A percentile compares a stretch with the other conserved stretches of the same genome.
Evolutionary conservation across 2,888 invertebrate genomes (phyloP).

Genomic region (Hesperia comma): DNA sequence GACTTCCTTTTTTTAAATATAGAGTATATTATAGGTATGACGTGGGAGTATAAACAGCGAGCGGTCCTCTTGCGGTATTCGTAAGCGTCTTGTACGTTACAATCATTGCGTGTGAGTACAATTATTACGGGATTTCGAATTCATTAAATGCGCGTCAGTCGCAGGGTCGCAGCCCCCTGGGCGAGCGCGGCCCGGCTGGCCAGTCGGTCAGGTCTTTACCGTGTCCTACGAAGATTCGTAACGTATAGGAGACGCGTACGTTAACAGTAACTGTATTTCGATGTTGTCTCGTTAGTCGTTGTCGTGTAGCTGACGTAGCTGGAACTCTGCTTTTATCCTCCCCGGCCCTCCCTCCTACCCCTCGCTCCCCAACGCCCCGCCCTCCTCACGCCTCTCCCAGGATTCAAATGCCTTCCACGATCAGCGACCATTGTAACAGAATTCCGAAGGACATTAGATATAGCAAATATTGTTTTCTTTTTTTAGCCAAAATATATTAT

Average conservation of each 20-base stretch:
- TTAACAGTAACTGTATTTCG: conserved; percentile 40
- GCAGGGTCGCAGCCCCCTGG: too few relatives aligned
- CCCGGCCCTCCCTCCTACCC: not conserved
- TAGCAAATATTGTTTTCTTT: not conserved
- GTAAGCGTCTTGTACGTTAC: not conserved
- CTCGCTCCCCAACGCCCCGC: not conserved
- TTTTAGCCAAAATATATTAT: not conserved
- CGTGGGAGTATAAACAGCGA: not conserved
- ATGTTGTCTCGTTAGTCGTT: conserved; percentile 60
- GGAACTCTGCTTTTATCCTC: conserved; percentile 24
- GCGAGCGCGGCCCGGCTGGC: not conserved
- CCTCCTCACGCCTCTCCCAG: not conserved
- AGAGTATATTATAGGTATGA: too few relatives aligned
- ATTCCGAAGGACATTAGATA: not conserved
- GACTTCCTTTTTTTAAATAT: too few relatives aligned
- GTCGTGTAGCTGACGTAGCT: conserved; percentile 37
- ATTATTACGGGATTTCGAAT: too few relatives aligned
- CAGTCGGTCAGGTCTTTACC: not conserved
- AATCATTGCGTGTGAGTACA: not conserved
- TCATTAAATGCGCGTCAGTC: too few relatives aligned
- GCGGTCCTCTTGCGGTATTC: not conserved
- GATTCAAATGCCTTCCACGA: not conserved
- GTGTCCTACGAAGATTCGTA: conserved; percentile 10
- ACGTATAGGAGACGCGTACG: not conserved
- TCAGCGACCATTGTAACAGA: not conserved